These are phyloP conservation scores for Laterallus jamaicensis DNA, from an alignment of 2,113 vertebrate species.

Conservation along the genomic window DNA sequence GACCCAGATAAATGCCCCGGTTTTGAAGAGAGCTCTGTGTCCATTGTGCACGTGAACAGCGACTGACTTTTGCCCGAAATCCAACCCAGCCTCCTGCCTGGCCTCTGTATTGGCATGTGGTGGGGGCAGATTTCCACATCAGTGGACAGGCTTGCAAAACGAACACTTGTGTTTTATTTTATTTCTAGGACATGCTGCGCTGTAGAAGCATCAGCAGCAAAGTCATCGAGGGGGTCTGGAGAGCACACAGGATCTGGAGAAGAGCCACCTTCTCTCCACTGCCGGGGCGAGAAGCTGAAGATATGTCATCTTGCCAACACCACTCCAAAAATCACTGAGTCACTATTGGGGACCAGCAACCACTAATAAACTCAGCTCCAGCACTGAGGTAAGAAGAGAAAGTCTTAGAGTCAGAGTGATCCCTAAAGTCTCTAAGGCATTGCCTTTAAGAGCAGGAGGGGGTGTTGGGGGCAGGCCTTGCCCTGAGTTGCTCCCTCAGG, in stretches of 20 bases:
- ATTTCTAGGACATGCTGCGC: not conserved
- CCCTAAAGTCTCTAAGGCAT: not conserved
- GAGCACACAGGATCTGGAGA: rapidly evolving
- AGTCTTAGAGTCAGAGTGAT: not conserved
- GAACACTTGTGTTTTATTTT: not conserved
- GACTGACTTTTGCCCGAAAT: not conserved
- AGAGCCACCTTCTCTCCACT: not conserved
- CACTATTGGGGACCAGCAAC: not conserved
- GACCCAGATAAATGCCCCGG: rapidly evolving
- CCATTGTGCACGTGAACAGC: not conserved
- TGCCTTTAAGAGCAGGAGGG: not conserved
- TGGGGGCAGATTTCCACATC: not conserved
- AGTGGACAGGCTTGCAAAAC: not conserved
- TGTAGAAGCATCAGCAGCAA: not conserved
- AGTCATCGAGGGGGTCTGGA: not conserved
- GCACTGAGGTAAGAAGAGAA: not conserved
- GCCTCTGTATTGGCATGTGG: not conserved
- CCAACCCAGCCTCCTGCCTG: not conserved
- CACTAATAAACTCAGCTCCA: not conserved
- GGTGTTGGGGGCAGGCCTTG: rapidly evolving
- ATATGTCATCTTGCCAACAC: not conserved
- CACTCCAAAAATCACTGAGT: not conserved
- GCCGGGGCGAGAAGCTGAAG: not conserved
- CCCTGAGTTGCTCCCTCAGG: not conserved
- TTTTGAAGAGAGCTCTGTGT: not conserved